These are phyloP conservation scores for Aspidiotus destructor DNA, from an alignment of 2,888 invertebrate species.

Conservation along the genomic window DNA sequence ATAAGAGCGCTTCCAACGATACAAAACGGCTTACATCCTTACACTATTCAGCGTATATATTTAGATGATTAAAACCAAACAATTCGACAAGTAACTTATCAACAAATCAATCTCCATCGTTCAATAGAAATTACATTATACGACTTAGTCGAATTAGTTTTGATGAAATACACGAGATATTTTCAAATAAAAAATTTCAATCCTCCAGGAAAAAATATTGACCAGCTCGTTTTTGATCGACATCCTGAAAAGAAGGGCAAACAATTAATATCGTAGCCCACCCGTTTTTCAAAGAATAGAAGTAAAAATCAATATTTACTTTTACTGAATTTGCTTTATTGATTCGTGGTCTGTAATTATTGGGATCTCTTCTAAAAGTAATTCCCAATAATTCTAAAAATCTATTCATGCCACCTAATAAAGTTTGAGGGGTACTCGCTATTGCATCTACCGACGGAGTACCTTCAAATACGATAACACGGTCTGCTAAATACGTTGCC, in stretches of 20 bases:
- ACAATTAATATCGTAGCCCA: background rate
- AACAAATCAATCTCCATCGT: no score
- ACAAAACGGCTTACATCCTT: no score
- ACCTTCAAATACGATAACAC: constrained; percentile 98
- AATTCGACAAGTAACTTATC: no score
- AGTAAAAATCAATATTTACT: constrained; percentile 44
- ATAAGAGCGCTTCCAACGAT: no score
- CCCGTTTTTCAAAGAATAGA: background rate
- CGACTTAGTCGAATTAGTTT: no score
- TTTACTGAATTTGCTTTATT: constrained; percentile 95
- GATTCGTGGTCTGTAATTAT: constrained; percentile 96
- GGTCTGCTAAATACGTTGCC: constrained; percentile 97
- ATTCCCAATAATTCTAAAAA: constrained; percentile 92
- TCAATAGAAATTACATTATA: no score
- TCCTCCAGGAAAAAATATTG: constrained; percentile 99
- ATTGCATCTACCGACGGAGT: constrained; percentile 76
- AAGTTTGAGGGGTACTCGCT: constrained; percentile 83
- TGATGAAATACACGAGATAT: no score
- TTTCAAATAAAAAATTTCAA: constrained; percentile 41
- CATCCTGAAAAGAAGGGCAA: constrained; percentile 56
- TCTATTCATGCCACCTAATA: constrained; percentile 95
- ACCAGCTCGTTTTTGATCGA: constrained; percentile 92
- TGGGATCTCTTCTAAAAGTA: constrained; percentile 96
- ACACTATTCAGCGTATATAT: no score
- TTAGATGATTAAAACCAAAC: no score